Conservation (phyloP, 2,113 vertebrate genomes). For the Oplegnathus fasciatus region DNA sequence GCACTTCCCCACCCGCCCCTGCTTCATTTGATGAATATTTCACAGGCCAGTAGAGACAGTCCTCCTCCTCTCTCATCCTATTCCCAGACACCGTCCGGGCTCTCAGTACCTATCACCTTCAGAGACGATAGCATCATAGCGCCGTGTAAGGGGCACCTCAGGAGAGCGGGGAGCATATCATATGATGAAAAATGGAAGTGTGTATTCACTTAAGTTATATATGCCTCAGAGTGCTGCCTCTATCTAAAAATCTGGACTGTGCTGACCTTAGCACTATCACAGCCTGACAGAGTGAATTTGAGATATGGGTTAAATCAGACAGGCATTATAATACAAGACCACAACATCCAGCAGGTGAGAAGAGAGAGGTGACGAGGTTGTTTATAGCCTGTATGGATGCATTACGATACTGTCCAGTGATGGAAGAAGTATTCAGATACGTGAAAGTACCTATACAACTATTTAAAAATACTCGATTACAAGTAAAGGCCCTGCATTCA, state of each 20-base stretch:
- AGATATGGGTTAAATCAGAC: constrained; percentile 27
- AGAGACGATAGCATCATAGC: constrained; percentile 57
- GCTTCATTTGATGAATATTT: constrained; percentile 83
- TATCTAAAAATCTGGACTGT: constrained; percentile 16
- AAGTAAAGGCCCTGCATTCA: not conserved
- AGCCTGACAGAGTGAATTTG: constrained; percentile 12
- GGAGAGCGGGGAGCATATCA: constrained; percentile 45
- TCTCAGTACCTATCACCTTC: constrained; percentile 78
- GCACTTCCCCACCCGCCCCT: constrained; percentile 64
- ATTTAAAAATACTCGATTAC: not conserved
- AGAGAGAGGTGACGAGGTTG: not conserved
- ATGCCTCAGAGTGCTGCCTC: constrained; percentile 16
- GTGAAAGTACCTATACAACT: not conserved
- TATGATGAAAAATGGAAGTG: constrained; percentile 51
- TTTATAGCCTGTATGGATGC: not conserved
- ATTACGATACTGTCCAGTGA: not conserved
- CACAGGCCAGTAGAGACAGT: constrained; percentile 80
- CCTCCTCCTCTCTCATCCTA: constrained; percentile 68
- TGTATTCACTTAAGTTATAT: constrained; percentile 47
- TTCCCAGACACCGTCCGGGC: constrained; percentile 64
- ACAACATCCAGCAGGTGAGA: not conserved
- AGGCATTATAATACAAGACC: constrained; percentile 3
- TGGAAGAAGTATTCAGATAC: not conserved
- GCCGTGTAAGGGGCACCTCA: constrained; percentile 31
- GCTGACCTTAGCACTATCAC: constrained; percentile 25